Evolutionary conservation across 2,797 vertebrate species (phyloP), one percentile per base, ranked within the genome.

Genomic region (Galaxias olidus): DNA sequence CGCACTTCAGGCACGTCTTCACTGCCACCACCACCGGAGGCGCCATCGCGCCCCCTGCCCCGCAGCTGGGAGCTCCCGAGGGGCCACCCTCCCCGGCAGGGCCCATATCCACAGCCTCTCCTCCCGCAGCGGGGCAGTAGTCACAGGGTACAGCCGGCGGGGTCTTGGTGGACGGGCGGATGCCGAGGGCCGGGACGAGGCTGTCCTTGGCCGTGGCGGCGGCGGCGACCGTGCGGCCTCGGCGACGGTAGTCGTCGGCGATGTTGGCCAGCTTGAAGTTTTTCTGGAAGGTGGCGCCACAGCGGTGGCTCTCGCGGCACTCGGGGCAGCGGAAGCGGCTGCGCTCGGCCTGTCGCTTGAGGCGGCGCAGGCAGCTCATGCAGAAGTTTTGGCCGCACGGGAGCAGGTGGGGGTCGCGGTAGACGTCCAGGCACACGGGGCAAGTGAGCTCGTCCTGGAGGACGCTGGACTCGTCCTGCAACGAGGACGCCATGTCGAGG

Each of bases 351-450:
- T 82, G 84, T 0, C 69, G 71, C 67, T 83, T 86, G 1, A 91
- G 69, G 14, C 76, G 79, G 19, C 80, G 75, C 7, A 91, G 81
- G 69, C 91, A 92, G 6, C 14, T 44, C 59, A 90, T 82, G 48
- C 90, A 92, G 82, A 92, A 91, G 81, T 86, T 93, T 84, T 92
- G 91, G 0, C 91, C 91, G 0, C 90, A 93, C 0, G 89, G 86
- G 9, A 93, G 87, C 64, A 91, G 55, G 75, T 87, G 84, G 0
- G 90, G 90, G 46, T 91, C 87, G 0, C 81, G 78, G 81, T 89
- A 92, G 49, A 92, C 43, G 46, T 92, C 90, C 75, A 92, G 68
- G 59, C 92, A 92, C 63, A 93, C 88, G 0, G 91, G 84, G 55
- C 91, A 92, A 9, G 90, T 93, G 56, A 93, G 86, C 82, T 93